A percentile compares a stretch with the other conserved stretches of the same genome.
Conservation (phyloP, 2,113 vertebrate species). For the Perca flavescens region DNA sequence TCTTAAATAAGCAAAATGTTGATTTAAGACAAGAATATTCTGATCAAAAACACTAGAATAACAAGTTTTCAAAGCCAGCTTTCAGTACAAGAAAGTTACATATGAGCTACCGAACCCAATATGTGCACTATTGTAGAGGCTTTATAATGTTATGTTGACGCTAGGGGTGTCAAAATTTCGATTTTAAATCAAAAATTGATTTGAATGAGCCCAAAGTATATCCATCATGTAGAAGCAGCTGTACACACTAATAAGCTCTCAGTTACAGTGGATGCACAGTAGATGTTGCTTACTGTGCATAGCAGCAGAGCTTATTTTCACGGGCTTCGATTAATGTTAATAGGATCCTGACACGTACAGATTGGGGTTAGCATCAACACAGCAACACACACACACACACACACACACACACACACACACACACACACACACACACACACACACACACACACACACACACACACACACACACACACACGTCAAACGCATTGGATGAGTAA, state of each 20-base stretch:
- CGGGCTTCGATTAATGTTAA: constrained; percentile 38
- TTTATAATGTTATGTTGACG: not conserved
- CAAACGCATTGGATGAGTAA: too few relatives aligned
- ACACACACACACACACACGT: too few relatives aligned
- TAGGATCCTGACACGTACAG: constrained; percentile 10
- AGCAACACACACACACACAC: constrained; percentile 1
- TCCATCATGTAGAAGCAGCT: constrained; percentile 17
- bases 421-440: too few relatives aligned
- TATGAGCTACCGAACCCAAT: not conserved
- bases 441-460: too few relatives aligned
- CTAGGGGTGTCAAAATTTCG: too few relatives aligned
- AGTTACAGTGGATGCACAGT: not conserved
- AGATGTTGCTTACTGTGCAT: constrained; percentile 26
- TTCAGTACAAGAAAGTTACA: not conserved
- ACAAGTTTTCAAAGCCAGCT: not conserved
- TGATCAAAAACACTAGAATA: not conserved
- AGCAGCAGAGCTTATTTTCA: constrained; percentile 26
- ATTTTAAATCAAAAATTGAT: too few relatives aligned
- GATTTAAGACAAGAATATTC: not conserved
- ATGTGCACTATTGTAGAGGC: not conserved
- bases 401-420: constrained; percentile 2
- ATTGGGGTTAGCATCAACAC: constrained; percentile 9
- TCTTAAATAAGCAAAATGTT: not conserved
- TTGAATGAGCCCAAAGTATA: too few relatives aligned
- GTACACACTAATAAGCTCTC: not conserved